Percentiles rank a stretch among this genome's conserved stretches.
These are phyloP conservation scores for Cartodere bifasciata DNA, from an alignment of 2,888 invertebrate genomes.

Conservation along the genomic window DNA sequence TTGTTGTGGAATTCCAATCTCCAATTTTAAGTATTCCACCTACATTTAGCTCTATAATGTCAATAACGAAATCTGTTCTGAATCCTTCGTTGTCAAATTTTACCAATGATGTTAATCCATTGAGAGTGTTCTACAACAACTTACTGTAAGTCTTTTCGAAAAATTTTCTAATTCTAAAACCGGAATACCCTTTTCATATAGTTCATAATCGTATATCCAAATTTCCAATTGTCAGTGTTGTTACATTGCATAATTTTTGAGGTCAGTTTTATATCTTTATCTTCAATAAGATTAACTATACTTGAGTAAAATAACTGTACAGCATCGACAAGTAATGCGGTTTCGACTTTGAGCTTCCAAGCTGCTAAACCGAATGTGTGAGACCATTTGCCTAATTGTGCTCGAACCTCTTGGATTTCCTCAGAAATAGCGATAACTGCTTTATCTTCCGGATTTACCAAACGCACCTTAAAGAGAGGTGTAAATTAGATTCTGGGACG, in stretches of 20 bases:
- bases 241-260: constrained; percentile 47
- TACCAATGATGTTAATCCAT: constrained; percentile 64
- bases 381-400: constrained; percentile 5
- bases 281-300: constrained; percentile 53
- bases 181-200: constrained; percentile 55
- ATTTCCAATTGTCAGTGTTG: constrained; percentile 51
- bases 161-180: neutral
- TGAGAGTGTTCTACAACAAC: constrained; percentile 41
- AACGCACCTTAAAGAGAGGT: constrained; percentile 5
- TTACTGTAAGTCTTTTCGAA: too few relatives aligned
- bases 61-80: constrained; percentile 54
- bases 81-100: constrained; percentile 69
- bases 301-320: constrained; percentile 71
- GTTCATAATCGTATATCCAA: constrained; percentile 72
- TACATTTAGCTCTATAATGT: constrained; percentile 50
- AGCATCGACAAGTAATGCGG: constrained; percentile 76
- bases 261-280: constrained; percentile 31
- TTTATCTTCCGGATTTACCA: constrained; percentile 5
- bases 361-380: constrained; percentile 8
- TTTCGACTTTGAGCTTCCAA: constrained; percentile 46
- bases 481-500: too few relatives aligned
- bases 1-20: constrained; percentile 46
- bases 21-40: constrained; percentile 55
- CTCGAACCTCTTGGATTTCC: constrained; percentile 12
- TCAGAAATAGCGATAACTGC: constrained; percentile 11